phyloP scores from a whole-genome alignment of 2,113 vertebrate genomes.

The Parotia lawesii region DNA sequence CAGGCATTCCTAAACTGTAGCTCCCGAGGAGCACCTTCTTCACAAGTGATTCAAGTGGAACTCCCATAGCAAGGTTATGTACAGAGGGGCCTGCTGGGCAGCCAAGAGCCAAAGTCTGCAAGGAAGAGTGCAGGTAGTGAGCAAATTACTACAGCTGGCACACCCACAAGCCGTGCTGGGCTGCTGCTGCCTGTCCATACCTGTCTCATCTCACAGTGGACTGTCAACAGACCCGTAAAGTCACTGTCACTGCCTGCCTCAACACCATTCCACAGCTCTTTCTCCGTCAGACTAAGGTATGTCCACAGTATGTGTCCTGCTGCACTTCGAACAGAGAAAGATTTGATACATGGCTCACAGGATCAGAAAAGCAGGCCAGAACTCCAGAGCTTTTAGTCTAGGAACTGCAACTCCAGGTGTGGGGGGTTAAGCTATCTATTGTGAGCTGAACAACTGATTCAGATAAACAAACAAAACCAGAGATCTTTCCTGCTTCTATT shows the following conservation, averaged over 20 bases:
- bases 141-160: neutral
- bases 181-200: neutral
- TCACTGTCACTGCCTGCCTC: neutral
- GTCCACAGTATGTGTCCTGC: fast-evolving
- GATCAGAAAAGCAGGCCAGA: neutral
- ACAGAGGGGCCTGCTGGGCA: neutral
- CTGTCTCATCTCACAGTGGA: neutral
- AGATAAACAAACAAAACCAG: neutral
- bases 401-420: neutral
- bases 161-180: neutral
- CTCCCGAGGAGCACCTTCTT: neutral
- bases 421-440: neutral
- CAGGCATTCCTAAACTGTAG: neutral
- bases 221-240: neutral
- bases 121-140: neutral
- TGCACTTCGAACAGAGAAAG: neutral
- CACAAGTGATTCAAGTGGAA: neutral
- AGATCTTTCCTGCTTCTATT: neutral
- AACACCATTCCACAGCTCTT: neutral
- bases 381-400: neutral
- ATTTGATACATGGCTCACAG: neutral
- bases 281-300: neutral
- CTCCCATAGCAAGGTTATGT: neutral
- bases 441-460: neutral
- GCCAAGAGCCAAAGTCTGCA: neutral